Evolutionary conservation across 1,140 invertebrate species (phyloP), one percentile per base, ranked within the genome.

Genomic region (Halotydeus destructor): DNA sequence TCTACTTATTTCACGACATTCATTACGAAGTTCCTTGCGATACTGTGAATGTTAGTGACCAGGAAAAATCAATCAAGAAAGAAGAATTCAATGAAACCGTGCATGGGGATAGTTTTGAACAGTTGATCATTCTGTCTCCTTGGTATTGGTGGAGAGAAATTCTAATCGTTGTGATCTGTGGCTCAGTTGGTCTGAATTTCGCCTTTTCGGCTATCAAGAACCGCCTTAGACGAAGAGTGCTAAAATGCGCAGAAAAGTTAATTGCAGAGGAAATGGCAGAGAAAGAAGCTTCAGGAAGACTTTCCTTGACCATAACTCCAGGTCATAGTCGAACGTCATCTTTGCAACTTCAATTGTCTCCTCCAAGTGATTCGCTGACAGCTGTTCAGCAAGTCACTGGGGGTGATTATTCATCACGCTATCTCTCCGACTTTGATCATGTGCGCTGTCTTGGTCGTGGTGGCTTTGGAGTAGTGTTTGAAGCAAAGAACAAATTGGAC

Each of bases 381-480:
- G n/a, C n/a, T n/a, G n/a, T n/a, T n/a, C n/a, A n/a, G n/a, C n/a
- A n/a, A n/a, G n/a, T n/a, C n/a, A n/a, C n/a, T n/a, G n/a, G n/a
- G n/a, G n/a, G n/a, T n/a, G n/a, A n/a, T 24, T 65, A 53, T 56
- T 64, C 55, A 5, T 80, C 71, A 4, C 72, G 83, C 41, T 96
- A 84, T 58, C 62, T 76, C 38, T 72, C 69, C 14, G 86, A 94
- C 54, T 96, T 91, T 60, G 75, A 81, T 23, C 72, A 78, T 5
- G 58, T 91, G 26, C 64, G 72, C 44, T 77, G 79, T 50, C 63
- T 97, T 1, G 88, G 88, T 0, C 74, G 72, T 54, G 89, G 91
- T n/a, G 91, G 88, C 0, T 97, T 93, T 64, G 91, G 91, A 0
- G 75, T 94, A 18, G 91, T 98, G 0, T 96, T 94, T 62, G 79